Evolutionary conservation across 2,797 vertebrate species (phyloP).

Genomic region (Takifugu ocellatus): DNA sequence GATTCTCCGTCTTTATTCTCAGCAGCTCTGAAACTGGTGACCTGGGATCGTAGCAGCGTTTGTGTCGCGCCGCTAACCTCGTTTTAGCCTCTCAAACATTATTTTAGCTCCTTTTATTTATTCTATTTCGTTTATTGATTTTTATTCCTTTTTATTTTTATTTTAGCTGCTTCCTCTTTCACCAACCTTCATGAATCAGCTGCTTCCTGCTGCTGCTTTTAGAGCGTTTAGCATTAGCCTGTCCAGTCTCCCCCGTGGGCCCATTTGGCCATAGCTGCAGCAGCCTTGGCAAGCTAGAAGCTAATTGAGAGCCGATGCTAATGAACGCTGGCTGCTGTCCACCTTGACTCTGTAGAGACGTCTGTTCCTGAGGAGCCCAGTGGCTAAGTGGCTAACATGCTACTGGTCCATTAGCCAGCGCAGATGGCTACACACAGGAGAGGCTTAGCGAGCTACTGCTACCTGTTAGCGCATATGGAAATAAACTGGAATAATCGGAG

Average conservation of each 20-base stretch:
- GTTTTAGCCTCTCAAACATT: too few relatives aligned
- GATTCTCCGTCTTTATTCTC: too few relatives aligned
- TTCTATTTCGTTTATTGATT: too few relatives aligned
- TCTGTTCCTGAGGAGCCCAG: conserved; percentile 52
- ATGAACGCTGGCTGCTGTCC: conserved; percentile 60
- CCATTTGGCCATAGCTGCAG: conserved; percentile 53
- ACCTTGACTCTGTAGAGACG: conserved; percentile 54
- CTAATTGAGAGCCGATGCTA: conserved; percentile 68
- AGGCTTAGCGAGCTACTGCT: too few relatives aligned
- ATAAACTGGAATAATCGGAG: background rate
- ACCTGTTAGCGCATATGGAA: too few relatives aligned
- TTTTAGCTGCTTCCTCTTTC: too few relatives aligned
- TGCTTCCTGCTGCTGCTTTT: conserved; percentile 35
- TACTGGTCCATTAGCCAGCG: conserved; percentile 17
- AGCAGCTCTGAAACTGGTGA: too few relatives aligned
- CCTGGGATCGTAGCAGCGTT: too few relatives aligned
- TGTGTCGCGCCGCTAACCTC: too few relatives aligned
- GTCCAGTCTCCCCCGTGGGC: conserved; percentile 46
- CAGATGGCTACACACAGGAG: too few relatives aligned
- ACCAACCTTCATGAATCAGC: background rate
- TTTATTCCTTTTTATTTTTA: too few relatives aligned
- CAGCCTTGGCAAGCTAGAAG: conserved; percentile 51
- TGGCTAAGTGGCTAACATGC: conserved; percentile 44
- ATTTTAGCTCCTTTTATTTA: too few relatives aligned
- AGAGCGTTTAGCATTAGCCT: conserved; percentile 52